Evolutionary conservation across 1,140 invertebrate genomes (phyloP).

Genomic region (Musca domestica): DNA sequence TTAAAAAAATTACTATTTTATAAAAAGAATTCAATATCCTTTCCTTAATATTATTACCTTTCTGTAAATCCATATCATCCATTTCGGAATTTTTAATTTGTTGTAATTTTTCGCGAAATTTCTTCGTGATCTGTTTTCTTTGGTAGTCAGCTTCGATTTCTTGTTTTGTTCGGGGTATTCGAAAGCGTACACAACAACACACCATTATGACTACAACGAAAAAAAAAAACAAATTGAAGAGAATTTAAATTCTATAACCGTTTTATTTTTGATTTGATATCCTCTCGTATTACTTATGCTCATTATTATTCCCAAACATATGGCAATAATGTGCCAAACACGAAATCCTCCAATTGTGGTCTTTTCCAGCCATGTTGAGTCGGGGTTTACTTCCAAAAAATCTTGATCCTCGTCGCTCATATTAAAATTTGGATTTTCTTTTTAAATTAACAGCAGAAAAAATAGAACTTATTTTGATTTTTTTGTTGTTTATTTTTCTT

Average conservation of each 20-base stretch:
- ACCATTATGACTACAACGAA: conserved; percentile 66
- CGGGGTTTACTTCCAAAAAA: conserved; percentile 34
- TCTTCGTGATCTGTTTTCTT: conserved; percentile 75
- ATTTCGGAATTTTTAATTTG: conserved; percentile 82
- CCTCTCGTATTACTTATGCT: conserved; percentile 31
- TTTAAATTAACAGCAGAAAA: background rate
- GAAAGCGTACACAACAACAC: conserved; percentile 82
- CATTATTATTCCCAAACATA: conserved; percentile 59
- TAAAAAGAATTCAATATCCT: conserved; percentile 19
- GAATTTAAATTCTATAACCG: background rate
- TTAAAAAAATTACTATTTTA: conserved; percentile 14
- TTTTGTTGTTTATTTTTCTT: background rate
- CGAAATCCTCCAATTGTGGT: conserved; percentile 59
- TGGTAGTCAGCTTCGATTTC: conserved; percentile 90
- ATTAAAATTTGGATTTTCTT: background rate
- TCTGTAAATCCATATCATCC: conserved; percentile 77
- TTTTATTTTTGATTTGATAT: background rate
- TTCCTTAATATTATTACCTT: too few species aligned
- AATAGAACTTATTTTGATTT: background rate
- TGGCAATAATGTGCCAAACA: conserved; percentile 65
- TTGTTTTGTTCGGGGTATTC: conserved; percentile 87
- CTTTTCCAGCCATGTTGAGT: conserved; percentile 61
- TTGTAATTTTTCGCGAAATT: conserved; percentile 75
- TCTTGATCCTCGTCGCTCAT: conserved; percentile 20
- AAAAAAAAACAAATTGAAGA: background rate